phyloP scores from a whole-genome alignment of 37 sponge, comb jelly and placozoan species.

The Corticium candelabrum region DNA sequence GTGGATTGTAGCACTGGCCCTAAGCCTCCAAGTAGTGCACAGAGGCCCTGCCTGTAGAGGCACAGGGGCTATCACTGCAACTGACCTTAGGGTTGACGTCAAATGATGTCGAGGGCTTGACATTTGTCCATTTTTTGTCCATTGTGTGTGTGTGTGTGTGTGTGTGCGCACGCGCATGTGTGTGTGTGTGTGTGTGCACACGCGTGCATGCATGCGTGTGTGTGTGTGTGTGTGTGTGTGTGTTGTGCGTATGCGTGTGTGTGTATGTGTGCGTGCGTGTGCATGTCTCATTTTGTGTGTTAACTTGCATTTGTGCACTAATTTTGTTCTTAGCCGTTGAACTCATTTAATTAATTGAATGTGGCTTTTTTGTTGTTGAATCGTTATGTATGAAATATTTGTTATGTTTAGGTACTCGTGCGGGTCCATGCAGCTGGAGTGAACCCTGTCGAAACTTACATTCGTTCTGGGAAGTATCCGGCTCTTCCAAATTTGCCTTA shows the following conservation, averaged over 20 bases:
- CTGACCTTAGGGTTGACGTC: background rate
- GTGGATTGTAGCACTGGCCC: no score
- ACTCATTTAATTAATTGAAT: no score
- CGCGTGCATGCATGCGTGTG: no score
- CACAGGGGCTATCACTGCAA: no score
- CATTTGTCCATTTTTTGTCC: no score
- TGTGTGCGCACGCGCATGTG: background rate
- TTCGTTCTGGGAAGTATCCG: slow-evolving; percentile 59
- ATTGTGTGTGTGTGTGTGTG: no score
- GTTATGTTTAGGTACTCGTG: slow-evolving; percentile 29
- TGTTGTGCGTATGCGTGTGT: no score
- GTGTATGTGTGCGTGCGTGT: background rate
- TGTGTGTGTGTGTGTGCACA: background rate
- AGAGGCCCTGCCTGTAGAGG: no score
- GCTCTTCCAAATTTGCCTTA: slow-evolving; percentile 42
- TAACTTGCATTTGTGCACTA: background rate
- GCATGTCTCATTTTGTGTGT: background rate
- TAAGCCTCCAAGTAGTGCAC: no score
- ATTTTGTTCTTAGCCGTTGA: no score
- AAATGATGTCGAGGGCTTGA: no score
- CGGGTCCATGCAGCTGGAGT: slow-evolving; percentile 69
- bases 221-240: background rate
- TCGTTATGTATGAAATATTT: background rate
- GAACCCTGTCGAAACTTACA: slow-evolving; percentile 90
- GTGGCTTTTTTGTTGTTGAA: no score